These are phyloP conservation scores for Crocuta crocuta DNA, from an alignment of 2,113 vertebrate species.

Conservation along the genomic window DNA sequence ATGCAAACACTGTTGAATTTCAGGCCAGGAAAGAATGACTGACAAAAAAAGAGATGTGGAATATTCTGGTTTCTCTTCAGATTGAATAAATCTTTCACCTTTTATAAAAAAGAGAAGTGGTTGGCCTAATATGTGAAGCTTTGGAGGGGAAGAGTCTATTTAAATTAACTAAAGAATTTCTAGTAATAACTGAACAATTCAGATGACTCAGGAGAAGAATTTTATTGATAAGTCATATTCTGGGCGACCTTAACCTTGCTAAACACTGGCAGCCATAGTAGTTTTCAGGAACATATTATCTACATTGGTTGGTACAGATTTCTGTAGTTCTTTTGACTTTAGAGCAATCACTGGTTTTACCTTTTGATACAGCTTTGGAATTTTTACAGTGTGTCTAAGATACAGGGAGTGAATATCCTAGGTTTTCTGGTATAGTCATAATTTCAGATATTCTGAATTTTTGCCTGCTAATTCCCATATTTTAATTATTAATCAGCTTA, in stretches of 20 bases:
- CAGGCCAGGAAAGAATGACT: not conserved
- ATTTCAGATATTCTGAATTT: not conserved
- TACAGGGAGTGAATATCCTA: not conserved
- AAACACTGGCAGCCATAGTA: not conserved
- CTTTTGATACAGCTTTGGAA: not conserved
- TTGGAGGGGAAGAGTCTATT: not conserved
- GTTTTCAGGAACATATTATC: not conserved
- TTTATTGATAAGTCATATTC: not conserved
- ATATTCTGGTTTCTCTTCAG: too few species aligned
- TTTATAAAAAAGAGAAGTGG: not conserved
- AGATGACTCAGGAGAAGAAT: not conserved
- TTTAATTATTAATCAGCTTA: not conserved
- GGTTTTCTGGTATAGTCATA: not conserved
- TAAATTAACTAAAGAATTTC: not conserved
- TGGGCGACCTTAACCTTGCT: not conserved
- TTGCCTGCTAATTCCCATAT: not conserved
- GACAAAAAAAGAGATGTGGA: not conserved
- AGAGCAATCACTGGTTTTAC: not conserved
- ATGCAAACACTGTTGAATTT: not conserved
- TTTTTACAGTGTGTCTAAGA: not conserved
- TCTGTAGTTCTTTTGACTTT: not conserved
- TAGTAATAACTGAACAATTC: not conserved
- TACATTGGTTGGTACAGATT: not conserved
- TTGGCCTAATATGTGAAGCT: slow-evolving; percentile 2
- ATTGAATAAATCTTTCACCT: too few species aligned